Evolutionary conservation across 2,113 vertebrate genomes (phyloP), one percentile per base, ranked within the genome.

Genomic region (Gavia stellata): DNA sequence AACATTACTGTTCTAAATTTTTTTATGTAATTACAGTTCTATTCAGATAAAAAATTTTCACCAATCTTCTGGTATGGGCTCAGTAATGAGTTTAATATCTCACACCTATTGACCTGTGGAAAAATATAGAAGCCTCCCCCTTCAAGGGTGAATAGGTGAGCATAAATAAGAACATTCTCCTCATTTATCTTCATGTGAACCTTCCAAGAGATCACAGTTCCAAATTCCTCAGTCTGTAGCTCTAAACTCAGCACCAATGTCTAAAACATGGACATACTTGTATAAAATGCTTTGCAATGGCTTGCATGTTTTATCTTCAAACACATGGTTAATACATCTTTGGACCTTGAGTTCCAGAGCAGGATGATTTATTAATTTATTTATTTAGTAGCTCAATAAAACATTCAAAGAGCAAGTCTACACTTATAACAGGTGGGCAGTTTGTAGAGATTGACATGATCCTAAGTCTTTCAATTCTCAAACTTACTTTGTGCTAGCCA

Each of bases 391-490:
- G 28, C n/a, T 90, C 31, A 52, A 83, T 92, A 86, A 92, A 94
- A 83, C 23, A 85, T 94, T 92, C 95, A 85, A 91, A 92, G 65
- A 17, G 33, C 36, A 94, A 83, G 31, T 12, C 47, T 81, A 31
- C 9, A 6, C 74, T 92, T 94, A 65, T 50, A 65, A 94, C 17
- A 94, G 73, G 81, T 89, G 81, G 80, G 31, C 68, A 91, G 52
- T 78, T 90, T 86, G 38, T 86, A 75, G 91, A 94, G 92, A 95
- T 44, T 96, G 97, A 92, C 91, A 79, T 81, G 77, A 94, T 92
- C 70, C 62, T 86, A 67, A 93, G 38, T 83, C 44, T 96, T 96
- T 92, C 65, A 94, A 5, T 94, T 91, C 86, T 89, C 88, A 95
- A 74, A 94, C 95, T 96, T 95, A 88, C 47, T 93, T 95, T 94